phyloP scores from a whole-genome alignment of 2,113 vertebrate genomes.

The Nothoprocta perdicaria region DNA sequence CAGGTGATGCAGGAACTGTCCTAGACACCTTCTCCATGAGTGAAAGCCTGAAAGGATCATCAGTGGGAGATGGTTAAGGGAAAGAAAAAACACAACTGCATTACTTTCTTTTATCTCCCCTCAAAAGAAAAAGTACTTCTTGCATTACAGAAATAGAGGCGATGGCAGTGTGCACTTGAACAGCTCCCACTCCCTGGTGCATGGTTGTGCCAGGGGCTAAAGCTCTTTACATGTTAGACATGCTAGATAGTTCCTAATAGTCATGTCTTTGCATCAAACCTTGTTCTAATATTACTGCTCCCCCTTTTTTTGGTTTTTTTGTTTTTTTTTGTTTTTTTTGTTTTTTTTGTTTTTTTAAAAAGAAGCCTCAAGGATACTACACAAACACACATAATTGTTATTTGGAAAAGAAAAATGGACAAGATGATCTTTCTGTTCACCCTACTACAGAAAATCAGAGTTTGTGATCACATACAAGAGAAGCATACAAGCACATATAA shows the following conservation, averaged over 20 bases:
- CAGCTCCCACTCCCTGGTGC: not conserved
- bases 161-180: too few relatives aligned
- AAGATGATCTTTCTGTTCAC: not conserved
- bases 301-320: not conserved
- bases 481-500: not conserved
- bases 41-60: not conserved
- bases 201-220: not conserved
- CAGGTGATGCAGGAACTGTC: not conserved
- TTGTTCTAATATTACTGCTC: not conserved
- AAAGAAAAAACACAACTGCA: not conserved
- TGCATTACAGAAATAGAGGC: not conserved
- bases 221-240: not conserved
- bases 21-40: not conserved
- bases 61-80: not conserved
- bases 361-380: not conserved
- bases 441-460: not conserved
- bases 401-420: not conserved
- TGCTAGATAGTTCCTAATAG: not conserved
- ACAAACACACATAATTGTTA: fast-evolving
- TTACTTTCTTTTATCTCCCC: not conserved
- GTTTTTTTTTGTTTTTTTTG: not conserved
- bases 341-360: not conserved
- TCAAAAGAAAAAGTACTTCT: not conserved
- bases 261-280: not conserved
- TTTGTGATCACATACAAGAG: not conserved